Evolutionary conservation across 2,888 invertebrate genomes (phyloP).

Genomic region (Philopedon plagiatum): DNA sequence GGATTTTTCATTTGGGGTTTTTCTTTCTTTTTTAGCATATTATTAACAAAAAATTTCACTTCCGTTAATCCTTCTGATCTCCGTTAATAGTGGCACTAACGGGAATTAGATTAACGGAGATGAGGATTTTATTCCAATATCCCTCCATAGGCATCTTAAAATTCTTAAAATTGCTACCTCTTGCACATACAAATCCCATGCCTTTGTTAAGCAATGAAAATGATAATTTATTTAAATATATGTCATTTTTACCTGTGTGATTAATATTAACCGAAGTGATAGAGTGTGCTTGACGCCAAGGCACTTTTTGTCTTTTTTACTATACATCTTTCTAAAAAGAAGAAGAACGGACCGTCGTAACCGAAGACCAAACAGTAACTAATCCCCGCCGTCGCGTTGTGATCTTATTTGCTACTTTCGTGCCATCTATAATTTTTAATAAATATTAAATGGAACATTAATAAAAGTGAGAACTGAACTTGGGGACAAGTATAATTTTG

Average conservation of each 20-base stretch:
- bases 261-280: slow-evolving; percentile 1
- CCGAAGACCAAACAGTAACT: not conserved
- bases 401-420: not conserved
- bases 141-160: not conserved
- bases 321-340: not conserved
- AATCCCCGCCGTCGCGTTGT: not conserved
- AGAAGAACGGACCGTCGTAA: not conserved
- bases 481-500: too few species aligned
- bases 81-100: too few species aligned
- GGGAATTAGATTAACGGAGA: too few species aligned
- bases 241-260: not conserved
- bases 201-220: not conserved
- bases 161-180: not conserved
- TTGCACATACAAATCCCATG: not conserved
- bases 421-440: not conserved
- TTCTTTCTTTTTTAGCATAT: not conserved
- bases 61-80: too few species aligned
- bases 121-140: too few species aligned
- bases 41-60: too few species aligned
- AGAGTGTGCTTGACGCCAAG: not conserved
- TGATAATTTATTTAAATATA: not conserved
- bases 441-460: not conserved
- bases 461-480: too few species aligned
- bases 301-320: not conserved
- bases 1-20: slow-evolving; percentile 13